Evolutionary conservation across 2,888 invertebrate genomes (phyloP).

Genomic region (Panopea generosa): DNA sequence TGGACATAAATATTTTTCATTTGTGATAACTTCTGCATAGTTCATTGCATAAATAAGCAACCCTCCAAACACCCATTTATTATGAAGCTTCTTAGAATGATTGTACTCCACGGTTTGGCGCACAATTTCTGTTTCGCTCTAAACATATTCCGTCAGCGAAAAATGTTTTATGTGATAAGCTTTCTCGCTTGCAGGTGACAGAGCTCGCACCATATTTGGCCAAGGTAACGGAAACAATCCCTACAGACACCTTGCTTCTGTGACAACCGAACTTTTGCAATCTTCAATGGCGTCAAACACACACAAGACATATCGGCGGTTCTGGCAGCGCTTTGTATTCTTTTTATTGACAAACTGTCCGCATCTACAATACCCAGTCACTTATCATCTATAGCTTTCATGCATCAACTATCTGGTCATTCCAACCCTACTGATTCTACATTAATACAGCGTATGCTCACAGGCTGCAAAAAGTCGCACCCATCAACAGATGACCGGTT

Average conservation of each 20-base stretch:
- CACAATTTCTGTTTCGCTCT: slow-evolving; percentile 30
- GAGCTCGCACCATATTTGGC: no score
- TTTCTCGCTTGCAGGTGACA: no score
- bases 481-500: neutral
- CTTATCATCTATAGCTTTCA: slow-evolving; percentile 6
- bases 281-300: no score
- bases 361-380: slow-evolving; percentile 13
- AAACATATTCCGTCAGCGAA: slow-evolving; percentile 21
- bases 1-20: slow-evolving; percentile 36
- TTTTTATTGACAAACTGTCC: neutral
- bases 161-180: no score
- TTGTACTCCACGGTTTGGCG: slow-evolving; percentile 39
- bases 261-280: no score
- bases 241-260: neutral
- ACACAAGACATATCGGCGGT: neutral
- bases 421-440: slow-evolving; percentile 5
- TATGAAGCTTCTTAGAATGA: slow-evolving; percentile 28
- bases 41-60: slow-evolving; percentile 39
- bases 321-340: neutral
- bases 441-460: slow-evolving; percentile 5
- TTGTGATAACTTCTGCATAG: slow-evolving; percentile 34
- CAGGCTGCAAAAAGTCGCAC: slow-evolving; percentile 20
- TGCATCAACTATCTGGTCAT: neutral
- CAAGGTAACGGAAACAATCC: no score
- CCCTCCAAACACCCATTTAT: no score